A percentile compares a stretch with the other conserved stretches of the same genome.
These are phyloP conservation scores for Erynnis tages DNA, from an alignment of 2,888 invertebrate genomes.

Conservation along the genomic window DNA sequence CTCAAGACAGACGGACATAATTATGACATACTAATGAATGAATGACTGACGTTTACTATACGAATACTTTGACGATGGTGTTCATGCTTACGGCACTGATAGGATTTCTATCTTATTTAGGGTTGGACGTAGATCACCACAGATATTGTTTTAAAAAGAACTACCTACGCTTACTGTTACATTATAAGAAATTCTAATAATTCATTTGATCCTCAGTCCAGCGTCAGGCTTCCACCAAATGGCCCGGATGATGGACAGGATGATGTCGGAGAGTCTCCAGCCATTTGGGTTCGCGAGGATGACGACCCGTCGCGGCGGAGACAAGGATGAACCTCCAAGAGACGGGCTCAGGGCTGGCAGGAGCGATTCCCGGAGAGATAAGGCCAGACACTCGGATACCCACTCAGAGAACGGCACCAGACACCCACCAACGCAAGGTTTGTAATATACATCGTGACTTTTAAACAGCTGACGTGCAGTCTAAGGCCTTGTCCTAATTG, in stretches of 20 bases:
- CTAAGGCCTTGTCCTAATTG: background rate
- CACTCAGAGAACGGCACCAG: conserved; percentile 61
- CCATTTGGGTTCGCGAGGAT: conserved; percentile 85
- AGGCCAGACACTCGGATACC: conserved; percentile 48
- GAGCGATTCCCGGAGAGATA: conserved; percentile 52
- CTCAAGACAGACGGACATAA: too few relatives aligned
- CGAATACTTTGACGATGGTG: too few relatives aligned
- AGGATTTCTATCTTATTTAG: too few relatives aligned
- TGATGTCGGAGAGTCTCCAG: conserved; percentile 85
- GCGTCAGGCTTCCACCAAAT: conserved; percentile 84
- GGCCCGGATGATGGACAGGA: conserved; percentile 88
- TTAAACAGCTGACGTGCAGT: too few relatives aligned
- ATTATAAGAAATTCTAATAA: conserved; percentile 7
- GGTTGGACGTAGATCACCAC: too few relatives aligned
- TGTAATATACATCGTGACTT: conserved; percentile 36
- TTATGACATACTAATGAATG: too few relatives aligned
- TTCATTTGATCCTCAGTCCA: conserved; percentile 58
- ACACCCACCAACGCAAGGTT: conserved; percentile 74
- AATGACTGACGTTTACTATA: too few relatives aligned
- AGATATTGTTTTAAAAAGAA: too few relatives aligned
- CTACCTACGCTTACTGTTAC: too few relatives aligned
- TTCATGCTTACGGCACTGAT: too few relatives aligned
- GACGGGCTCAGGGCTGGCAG: conserved; percentile 59
- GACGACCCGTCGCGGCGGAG: conserved; percentile 73
- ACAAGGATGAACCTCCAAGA: conserved; percentile 48